Percentiles rank a stretch among this genome's conserved stretches.
These are phyloP conservation scores for Drosophila tani DNA, from an alignment of 1,140 invertebrate genomes.

Conservation along the genomic window DNA sequence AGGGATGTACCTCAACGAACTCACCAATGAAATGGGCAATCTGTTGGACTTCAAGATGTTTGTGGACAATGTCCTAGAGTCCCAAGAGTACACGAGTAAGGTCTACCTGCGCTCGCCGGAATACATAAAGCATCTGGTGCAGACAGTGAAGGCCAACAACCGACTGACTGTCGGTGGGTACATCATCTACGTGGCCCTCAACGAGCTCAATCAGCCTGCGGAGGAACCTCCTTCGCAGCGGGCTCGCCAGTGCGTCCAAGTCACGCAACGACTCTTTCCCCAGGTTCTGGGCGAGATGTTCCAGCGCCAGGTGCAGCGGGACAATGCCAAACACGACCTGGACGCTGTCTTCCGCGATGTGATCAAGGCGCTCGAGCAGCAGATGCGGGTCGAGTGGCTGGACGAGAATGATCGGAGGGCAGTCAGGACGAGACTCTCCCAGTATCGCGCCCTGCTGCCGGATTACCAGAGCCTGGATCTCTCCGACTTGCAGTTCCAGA, in stretches of 20 bases:
- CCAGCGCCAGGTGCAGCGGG: conserved; percentile 54
- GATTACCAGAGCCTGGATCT: conserved; percentile 67
- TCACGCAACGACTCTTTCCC: conserved; percentile 64
- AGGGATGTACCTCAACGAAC: conserved; percentile 36
- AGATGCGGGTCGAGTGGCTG: conserved; percentile 63
- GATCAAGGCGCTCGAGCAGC: conserved; percentile 61
- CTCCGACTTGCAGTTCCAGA: conserved; percentile 51
- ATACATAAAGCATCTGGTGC: conserved; percentile 64
- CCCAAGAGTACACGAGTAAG: conserved; percentile 3
- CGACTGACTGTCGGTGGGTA: conserved; percentile 62
- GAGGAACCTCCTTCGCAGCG: conserved; percentile 45
- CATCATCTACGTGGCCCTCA: conserved; percentile 73
- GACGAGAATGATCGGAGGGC: conserved; percentile 65
- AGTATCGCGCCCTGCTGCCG: conserved; percentile 48
- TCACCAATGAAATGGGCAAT: conserved; percentile 47
- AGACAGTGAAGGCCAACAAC: conserved; percentile 36
- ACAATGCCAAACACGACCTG: conserved; percentile 54
- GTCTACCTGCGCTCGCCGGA: conserved; percentile 59
- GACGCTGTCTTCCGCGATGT: conserved; percentile 60
- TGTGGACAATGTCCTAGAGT: conserved; percentile 59
- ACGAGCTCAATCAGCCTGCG: conserved; percentile 59
- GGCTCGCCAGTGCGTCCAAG: conserved; percentile 49
- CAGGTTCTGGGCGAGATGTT: conserved; percentile 72
- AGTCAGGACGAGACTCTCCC: conserved; percentile 39
- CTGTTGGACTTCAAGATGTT: conserved; percentile 60